Conservation (phyloP, 2,888 invertebrate species). For the Caenorhabditis japonica region DNA sequence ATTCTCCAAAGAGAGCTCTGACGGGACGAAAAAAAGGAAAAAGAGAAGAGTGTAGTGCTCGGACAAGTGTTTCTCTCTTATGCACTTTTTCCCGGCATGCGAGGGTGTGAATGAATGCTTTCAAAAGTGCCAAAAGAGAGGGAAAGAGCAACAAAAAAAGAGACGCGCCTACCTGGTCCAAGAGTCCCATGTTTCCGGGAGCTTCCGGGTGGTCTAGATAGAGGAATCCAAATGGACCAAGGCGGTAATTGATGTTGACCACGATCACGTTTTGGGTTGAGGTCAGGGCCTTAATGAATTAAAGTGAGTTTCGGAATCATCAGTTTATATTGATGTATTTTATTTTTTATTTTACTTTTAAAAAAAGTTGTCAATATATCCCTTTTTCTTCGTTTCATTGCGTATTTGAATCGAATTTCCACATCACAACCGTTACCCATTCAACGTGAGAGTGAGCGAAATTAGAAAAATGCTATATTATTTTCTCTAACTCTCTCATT, state of each 20-base stretch:
- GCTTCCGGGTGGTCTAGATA: slow-evolving; percentile 85
- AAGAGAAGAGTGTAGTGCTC: slow-evolving; percentile 19
- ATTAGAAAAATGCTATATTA: no score
- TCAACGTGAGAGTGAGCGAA: no score
- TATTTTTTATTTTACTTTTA: no score
- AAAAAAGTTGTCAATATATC: no score
- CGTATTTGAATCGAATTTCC: no score
- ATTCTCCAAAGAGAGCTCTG: slow-evolving; percentile 29
- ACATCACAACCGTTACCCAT: no score
- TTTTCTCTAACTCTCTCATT: no score
- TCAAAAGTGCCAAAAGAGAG: neutral
- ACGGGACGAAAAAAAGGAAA: slow-evolving; percentile 4
- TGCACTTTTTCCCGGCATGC: slow-evolving; percentile 29
- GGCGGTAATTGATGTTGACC: slow-evolving; percentile 84
- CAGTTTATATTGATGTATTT: no score
- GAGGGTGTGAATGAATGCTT: slow-evolving; percentile 37
- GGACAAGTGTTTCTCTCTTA: slow-evolving; percentile 29
- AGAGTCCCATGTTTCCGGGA: slow-evolving; percentile 91
- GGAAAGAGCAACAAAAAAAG: no score
- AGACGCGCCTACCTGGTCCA: slow-evolving; percentile 88
- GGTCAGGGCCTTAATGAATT: slow-evolving; percentile 83
- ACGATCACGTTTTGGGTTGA: slow-evolving; percentile 91
- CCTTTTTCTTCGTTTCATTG: no score
- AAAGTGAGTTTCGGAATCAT: no score
- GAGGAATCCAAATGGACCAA: slow-evolving; percentile 93